These are phyloP conservation scores for Temnopleurus reevesii DNA, from an alignment of 53 echinoderm and acorn worm genomes.

Conservation along the genomic window DNA sequence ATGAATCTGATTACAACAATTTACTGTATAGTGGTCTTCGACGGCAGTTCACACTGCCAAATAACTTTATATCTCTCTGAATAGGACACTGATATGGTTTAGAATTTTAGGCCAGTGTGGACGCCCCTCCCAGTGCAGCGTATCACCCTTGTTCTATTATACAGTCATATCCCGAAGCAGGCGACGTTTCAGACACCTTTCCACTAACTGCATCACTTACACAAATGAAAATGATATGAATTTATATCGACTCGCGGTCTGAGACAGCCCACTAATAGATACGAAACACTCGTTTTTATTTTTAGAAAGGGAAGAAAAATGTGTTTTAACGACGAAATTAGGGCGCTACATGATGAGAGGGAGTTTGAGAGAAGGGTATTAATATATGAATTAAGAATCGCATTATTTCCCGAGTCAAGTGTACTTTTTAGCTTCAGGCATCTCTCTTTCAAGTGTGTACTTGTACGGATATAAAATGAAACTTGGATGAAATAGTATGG, in stretches of 20 bases:
- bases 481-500: background rate
- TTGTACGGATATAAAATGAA: background rate
- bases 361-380: background rate
- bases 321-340: background rate
- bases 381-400: constrained; percentile 12
- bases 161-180: constrained; percentile 8
- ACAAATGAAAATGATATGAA: constrained; percentile 37
- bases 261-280: background rate
- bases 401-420: constrained; percentile 27
- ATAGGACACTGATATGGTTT: too few species aligned
- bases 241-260: background rate
- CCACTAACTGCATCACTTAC: constrained; percentile 17
- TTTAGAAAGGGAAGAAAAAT: background rate
- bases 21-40: too few species aligned
- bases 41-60: too few species aligned
- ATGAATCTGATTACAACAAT: too few species aligned
- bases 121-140: background rate
- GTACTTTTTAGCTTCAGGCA: constrained; percentile 7
- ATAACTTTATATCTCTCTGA: too few species aligned
- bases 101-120: background rate
- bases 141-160: background rate
- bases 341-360: constrained; percentile 9
- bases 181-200: background rate
- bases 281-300: background rate
- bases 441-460: background rate